Evolutionary conservation across 2,797 vertebrate species (phyloP).

Genomic region (Heteromormyrus szaboi): DNA sequence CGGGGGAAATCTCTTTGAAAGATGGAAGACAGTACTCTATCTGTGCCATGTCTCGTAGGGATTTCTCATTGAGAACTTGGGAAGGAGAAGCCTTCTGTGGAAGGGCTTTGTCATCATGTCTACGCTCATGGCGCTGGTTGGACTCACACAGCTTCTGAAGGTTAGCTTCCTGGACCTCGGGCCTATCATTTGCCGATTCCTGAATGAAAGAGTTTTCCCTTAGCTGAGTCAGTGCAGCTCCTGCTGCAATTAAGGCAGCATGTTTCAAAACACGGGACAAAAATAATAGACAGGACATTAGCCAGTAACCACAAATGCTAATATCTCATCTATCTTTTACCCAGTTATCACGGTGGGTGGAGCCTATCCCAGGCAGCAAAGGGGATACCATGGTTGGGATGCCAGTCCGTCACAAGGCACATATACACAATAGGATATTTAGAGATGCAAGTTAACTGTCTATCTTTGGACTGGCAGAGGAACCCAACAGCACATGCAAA

Average conservation of each 20-base stretch:
- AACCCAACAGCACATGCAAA: not conserved
- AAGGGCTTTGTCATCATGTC: conserved; percentile 61
- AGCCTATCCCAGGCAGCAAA: not conserved
- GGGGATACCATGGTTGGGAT: not conserved
- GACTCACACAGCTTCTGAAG: conserved; percentile 61
- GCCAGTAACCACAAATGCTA: not conserved
- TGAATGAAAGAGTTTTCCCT: not conserved
- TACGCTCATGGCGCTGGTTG: conserved; percentile 54
- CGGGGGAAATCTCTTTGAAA: not conserved
- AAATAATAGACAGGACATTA: not conserved
- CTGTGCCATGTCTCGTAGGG: not conserved
- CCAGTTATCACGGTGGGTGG: not conserved
- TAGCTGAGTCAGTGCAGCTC: not conserved
- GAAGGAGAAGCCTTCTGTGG: conserved; percentile 66
- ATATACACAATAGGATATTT: not conserved
- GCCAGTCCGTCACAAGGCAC: not conserved
- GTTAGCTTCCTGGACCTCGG: conserved; percentile 43
- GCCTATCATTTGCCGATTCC: not conserved
- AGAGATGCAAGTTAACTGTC: not conserved
- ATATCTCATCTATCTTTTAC: not conserved
- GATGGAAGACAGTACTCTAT: not conserved
- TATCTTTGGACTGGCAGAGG: not conserved
- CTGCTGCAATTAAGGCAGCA: not conserved
- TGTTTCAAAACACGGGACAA: not conserved
- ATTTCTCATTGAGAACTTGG: conserved; percentile 64